Conservation (phyloP, 37 sponge, comb jelly and placozoan genomes). For the Halichondria panicea region DNA sequence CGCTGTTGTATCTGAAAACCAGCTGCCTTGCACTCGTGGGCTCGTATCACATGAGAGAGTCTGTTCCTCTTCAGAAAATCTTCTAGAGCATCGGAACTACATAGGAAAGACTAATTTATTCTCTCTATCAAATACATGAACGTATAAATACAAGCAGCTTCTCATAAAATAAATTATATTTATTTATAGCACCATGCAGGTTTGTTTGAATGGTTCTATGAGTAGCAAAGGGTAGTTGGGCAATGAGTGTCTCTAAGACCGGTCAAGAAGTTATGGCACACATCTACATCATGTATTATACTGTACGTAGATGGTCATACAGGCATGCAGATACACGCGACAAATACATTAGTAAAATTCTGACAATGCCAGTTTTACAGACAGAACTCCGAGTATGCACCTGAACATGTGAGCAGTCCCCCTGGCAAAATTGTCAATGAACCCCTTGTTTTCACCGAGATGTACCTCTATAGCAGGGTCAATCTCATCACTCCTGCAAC, state of each 20-base stretch:
- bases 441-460: conserved; percentile 63
- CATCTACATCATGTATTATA: not conserved
- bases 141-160: too few species aligned
- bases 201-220: too few species aligned
- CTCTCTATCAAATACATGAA: too few species aligned
- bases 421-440: conserved; percentile 76
- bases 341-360: not conserved
- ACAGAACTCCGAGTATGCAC: conserved; percentile 5
- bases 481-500: conserved; percentile 59
- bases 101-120: too few species aligned
- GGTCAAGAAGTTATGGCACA: not conserved
- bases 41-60: conserved; percentile 92
- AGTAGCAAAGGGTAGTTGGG: too few species aligned
- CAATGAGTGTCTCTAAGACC: too few species aligned
- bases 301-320: not conserved
- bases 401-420: conserved; percentile 93
- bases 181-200: too few species aligned
- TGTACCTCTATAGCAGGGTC: conserved; percentile 36
- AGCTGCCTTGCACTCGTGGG: conserved; percentile 90
- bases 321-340: not conserved
- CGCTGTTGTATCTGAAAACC: conserved; percentile 95
- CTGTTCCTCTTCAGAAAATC: conserved; percentile 74
- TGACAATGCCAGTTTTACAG: not conserved
- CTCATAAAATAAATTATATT: too few species aligned
- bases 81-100: conserved; percentile 76